phyloP scores from a whole-genome alignment of 1,140 invertebrate genomes.

The Portunus trituberculatus region DNA sequence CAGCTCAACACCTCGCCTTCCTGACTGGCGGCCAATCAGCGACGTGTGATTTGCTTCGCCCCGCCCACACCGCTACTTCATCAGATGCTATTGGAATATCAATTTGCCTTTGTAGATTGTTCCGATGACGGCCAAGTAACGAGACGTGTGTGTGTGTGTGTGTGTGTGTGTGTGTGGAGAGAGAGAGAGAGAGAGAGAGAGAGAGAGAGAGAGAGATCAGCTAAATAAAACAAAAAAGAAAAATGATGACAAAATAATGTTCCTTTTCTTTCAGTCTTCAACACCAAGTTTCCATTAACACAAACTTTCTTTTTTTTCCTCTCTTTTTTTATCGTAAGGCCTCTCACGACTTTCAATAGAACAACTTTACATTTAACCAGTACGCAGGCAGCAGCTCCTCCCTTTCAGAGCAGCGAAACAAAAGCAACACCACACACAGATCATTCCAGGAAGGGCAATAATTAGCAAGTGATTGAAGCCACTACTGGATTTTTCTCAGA shows the following conservation, averaged over 20 bases:
- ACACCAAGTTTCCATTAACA: too few species aligned
- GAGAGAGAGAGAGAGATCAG: not conserved
- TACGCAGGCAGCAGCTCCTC: too few species aligned
- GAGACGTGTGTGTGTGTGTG: constrained; percentile 6
- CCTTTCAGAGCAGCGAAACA: too few species aligned
- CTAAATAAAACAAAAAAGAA: not conserved
- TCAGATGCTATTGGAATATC: constrained; percentile 29
- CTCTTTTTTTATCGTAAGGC: not conserved
- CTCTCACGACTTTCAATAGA: not conserved
- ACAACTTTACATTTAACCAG: too few species aligned
- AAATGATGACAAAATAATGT: not conserved
- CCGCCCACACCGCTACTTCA: not conserved
- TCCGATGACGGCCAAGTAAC: constrained; percentile 24
- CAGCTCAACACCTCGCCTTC: not conserved
- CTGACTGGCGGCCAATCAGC: not conserved
- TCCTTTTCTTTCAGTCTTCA: too few species aligned
- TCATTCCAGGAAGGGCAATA: too few species aligned
- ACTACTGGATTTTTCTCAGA: too few species aligned
- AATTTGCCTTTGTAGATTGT: constrained; percentile 35
- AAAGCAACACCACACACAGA: too few species aligned
- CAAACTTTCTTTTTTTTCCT: too few species aligned
- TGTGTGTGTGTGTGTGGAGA: not conserved
- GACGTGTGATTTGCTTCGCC: not conserved
- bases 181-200: constrained; percentile 30
- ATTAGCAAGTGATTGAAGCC: too few species aligned